These are phyloP conservation scores for Microtus oregoni DNA, from an alignment of 2,113 vertebrate species.

Conservation along the genomic window DNA sequence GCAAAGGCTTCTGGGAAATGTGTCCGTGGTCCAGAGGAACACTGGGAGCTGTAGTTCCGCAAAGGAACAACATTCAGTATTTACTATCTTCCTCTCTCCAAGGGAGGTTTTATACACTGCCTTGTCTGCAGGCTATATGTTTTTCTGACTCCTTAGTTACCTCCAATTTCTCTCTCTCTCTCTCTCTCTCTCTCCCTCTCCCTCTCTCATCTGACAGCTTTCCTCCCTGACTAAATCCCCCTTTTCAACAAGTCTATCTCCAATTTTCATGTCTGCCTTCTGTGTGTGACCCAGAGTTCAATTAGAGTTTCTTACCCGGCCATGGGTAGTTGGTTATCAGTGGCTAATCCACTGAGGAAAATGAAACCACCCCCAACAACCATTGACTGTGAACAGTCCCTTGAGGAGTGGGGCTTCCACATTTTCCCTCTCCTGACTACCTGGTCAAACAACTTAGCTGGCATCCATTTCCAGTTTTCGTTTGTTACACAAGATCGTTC, in stretches of 20 bases:
- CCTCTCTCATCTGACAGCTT: neutral
- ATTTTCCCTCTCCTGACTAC: neutral
- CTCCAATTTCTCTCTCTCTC: neutral
- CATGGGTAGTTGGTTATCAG: neutral
- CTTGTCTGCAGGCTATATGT: neutral
- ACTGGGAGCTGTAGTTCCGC: too few relatives aligned
- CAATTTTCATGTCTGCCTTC: neutral
- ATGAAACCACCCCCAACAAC: neutral
- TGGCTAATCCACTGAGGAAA: neutral
- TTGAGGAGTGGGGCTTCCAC: neutral
- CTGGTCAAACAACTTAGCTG: neutral
- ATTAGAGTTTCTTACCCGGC: neutral
- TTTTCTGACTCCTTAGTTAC: neutral
- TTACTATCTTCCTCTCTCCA: neutral
- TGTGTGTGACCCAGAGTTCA: neutral
- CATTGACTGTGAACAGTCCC: neutral
- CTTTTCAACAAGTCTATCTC: neutral
- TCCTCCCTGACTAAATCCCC: neutral
- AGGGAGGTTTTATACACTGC: neutral
- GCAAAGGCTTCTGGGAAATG: too few relatives aligned
- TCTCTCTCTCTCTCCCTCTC: too few relatives aligned
- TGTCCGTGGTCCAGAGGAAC: too few relatives aligned
- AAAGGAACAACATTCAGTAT: too few relatives aligned
- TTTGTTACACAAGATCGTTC: neutral
- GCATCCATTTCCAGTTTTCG: neutral